These are phyloP conservation scores for Sminthopsis crassicaudata DNA, from an alignment of 2,113 vertebrate genomes.

Conservation along the genomic window DNA sequence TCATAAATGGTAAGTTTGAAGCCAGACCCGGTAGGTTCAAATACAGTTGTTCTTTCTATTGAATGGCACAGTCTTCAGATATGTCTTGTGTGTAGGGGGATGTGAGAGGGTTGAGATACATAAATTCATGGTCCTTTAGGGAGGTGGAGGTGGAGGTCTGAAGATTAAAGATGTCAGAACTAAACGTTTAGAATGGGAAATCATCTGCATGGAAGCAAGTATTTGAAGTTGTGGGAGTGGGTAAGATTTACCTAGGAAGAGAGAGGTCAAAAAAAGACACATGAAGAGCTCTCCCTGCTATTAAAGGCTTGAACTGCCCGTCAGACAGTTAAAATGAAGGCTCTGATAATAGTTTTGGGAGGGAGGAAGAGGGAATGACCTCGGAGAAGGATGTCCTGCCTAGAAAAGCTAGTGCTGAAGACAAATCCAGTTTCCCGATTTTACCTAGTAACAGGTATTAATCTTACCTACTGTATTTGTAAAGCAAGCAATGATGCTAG, in stretches of 20 bases:
- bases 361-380: neutral
- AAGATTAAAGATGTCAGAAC: neutral
- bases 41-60: neutral
- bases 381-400: neutral
- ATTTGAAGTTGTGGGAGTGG: neutral
- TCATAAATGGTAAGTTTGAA: neutral
- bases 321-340: neutral
- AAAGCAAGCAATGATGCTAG: neutral
- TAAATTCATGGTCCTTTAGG: neutral
- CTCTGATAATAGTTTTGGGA: neutral
- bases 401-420: neutral
- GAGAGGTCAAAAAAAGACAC: neutral
- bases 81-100: neutral
- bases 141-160: neutral
- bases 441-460: neutral
- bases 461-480: neutral
- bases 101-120: neutral
- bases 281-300: neutral
- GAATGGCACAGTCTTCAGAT: neutral
- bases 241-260: neutral
- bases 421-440: neutral
- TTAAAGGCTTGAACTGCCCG: neutral
- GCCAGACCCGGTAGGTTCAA: neutral
- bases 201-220: neutral
- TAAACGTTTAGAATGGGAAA: neutral